Base-by-base conservation (phyloP, 1,140 invertebrate species). In the Caenorhabditis brenneri region DNA sequence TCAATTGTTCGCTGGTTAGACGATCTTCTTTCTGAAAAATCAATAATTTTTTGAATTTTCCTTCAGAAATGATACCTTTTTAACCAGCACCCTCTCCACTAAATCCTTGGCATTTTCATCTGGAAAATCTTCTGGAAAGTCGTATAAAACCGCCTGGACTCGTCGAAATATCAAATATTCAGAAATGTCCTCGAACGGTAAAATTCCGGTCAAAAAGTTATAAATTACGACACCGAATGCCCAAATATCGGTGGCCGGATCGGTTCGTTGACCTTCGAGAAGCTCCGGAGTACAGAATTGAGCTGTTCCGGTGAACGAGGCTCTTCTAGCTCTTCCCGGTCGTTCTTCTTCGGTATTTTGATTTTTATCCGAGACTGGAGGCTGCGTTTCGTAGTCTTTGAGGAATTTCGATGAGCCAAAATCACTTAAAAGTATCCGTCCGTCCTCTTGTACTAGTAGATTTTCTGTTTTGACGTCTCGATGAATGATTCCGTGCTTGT, bases 101-200 rank as follows among this genome's bases (percentile, higher is more conserved):
- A 99, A 93, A 92, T 97, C 95, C 91, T 94, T 94, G 6, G 96
- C 96, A 69, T 93, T 42, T 10, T 74, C 92, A 60, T 93, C 92
- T 88, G 94, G 94, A 91, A 99, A 97, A 39, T 94, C 95, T 90
- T 96, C 95, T 1, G 97, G 96, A 90, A 97, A 96, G 84, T 95
- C 94, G 90, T 97, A 98, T 7, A 96, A 94, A 87, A 97, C 92
- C 89, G 95, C 95, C 12, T 95, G 91, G 87, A 99, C 97, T 92
- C 97, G 97, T 91, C 97, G 95, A 91, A 98, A 99, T 80, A 97
- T 97, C 84, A 96, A 93, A 92, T 97, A 99, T 91, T 99, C 97
- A 16, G 85, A 81, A 22, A 87, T 42, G n/a, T 84, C 85, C 12
- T 81, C n/a, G 53, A 99, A 99, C 15, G 95, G 94, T 31, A 39